phyloP scores from a whole-genome alignment of 2,113 vertebrate genomes.

The Python bivittatus region DNA sequence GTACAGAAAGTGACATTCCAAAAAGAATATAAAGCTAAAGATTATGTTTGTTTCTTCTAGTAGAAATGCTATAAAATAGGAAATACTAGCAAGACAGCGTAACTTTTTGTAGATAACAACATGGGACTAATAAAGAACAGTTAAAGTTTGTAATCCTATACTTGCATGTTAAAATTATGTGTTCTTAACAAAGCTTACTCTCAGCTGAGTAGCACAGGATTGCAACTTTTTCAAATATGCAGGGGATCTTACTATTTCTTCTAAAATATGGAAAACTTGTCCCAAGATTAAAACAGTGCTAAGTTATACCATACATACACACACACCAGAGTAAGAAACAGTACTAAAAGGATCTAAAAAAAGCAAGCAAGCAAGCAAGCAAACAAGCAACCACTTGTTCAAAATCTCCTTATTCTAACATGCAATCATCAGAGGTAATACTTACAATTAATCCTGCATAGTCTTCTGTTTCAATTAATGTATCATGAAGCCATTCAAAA shows the following conservation, averaged over 20 bases:
- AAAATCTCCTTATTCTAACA: background rate
- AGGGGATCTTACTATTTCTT: background rate
- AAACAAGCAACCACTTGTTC: background rate
- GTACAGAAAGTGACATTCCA: too few species aligned
- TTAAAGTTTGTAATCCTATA: background rate
- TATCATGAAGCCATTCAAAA: constrained; percentile 97
- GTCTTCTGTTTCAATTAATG: constrained; percentile 89
- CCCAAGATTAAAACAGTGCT: too few species aligned
- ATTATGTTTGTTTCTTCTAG: too few species aligned
- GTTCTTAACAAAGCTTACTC: background rate
- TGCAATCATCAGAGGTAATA: constrained; percentile 41
- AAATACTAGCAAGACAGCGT: too few species aligned
- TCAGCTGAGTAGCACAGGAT: background rate
- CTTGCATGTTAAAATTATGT: too few species aligned
- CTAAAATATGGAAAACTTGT: too few species aligned
- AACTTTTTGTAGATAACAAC: background rate
- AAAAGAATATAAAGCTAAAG: too few species aligned
- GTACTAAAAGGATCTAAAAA: background rate
- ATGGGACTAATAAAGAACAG: background rate
- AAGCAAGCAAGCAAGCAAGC: background rate
- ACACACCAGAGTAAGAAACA: background rate
- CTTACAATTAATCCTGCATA: constrained; percentile 95
- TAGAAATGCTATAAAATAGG: too few species aligned
- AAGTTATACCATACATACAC: too few species aligned
- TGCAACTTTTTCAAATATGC: background rate